These are phyloP conservation scores for Sympetrum striolatum DNA, from an alignment of 2,888 invertebrate species.

Conservation along the genomic window DNA sequence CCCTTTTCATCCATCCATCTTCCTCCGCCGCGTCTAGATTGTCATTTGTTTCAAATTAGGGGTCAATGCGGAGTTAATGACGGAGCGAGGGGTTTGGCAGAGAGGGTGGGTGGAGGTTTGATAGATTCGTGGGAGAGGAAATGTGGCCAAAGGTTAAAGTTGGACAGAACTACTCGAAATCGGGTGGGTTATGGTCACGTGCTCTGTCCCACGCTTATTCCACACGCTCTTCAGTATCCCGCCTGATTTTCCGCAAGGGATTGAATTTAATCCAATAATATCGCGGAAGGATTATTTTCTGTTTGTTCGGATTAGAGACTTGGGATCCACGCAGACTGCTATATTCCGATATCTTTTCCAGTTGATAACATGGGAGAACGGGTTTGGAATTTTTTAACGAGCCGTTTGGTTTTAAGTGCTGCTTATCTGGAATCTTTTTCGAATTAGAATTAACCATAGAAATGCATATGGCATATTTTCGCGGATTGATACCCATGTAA, in stretches of 20 bases:
- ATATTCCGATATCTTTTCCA: no score
- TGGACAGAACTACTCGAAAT: not conserved
- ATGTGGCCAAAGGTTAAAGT: not conserved
- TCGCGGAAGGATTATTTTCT: not conserved
- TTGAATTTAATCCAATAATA: not conserved
- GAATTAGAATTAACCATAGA: no score
- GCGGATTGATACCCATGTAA: no score
- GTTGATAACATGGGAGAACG: no score
- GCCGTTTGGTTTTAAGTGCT: no score
- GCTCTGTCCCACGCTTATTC: not conserved
- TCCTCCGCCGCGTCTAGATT: slow-evolving; percentile 5
- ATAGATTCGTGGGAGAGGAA: not conserved
- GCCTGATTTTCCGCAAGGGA: not conserved
- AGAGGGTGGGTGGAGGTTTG: not conserved
- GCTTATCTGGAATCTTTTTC: no score
- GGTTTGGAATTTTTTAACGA: no score
- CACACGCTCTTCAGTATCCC: not conserved
- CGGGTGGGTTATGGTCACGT: not conserved
- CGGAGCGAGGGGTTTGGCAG: not conserved
- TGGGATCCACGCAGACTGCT: no score
- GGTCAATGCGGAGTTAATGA: slow-evolving; percentile 33
- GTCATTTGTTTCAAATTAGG: slow-evolving; percentile 29
- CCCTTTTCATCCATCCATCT: not conserved
- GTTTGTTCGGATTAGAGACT: not conserved
- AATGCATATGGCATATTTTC: no score